These are phyloP conservation scores for Lycocorax pyrrhopterus DNA, from an alignment of 2,113 vertebrate genomes.

Conservation along the genomic window DNA sequence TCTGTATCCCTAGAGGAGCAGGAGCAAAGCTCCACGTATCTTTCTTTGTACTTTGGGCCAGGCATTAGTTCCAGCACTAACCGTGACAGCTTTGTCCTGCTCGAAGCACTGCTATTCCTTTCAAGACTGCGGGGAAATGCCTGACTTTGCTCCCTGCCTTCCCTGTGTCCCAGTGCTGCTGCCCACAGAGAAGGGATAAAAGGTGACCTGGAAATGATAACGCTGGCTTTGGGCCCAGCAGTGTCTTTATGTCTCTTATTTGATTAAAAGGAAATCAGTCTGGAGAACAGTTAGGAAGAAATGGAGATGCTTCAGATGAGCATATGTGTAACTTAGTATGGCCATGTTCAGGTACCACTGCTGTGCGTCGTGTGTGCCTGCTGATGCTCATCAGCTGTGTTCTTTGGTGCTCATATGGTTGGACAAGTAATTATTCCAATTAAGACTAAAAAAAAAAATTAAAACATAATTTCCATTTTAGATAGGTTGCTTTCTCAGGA, in stretches of 20 bases:
- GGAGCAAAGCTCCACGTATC: neutral
- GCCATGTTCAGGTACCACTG: fast-evolving
- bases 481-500: neutral
- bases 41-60: neutral
- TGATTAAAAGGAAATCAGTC: neutral
- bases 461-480: neutral
- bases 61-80: neutral
- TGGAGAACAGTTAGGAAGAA: neutral
- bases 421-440: neutral
- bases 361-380: neutral
- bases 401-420: neutral
- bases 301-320: neutral
- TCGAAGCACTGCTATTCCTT: fast-evolving
- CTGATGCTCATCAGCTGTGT: fast-evolving
- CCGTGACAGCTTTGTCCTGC: neutral
- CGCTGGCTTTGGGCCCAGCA: fast-evolving
- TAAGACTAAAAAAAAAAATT: neutral
- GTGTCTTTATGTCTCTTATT: neutral
- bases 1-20: neutral
- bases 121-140: neutral
- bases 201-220: neutral
- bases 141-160: neutral
- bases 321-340: fast-evolving
- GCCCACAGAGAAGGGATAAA: too few species aligned
- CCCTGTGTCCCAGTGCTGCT: neutral